Conservation (phyloP, 2,113 vertebrate genomes). For the Silurus glanis region DNA sequence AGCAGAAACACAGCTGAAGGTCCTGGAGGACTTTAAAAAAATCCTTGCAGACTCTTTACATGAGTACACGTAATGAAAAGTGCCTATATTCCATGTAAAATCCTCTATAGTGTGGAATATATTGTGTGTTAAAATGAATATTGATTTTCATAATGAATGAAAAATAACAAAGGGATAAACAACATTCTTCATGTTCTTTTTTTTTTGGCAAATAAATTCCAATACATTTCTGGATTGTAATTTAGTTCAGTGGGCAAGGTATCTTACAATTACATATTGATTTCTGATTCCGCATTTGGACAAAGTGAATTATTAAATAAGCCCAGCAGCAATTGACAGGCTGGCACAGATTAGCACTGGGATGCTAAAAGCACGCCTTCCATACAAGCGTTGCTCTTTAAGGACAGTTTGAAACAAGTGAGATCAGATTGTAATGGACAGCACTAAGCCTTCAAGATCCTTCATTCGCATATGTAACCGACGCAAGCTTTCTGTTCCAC, state of each 20-base stretch:
- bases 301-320: slow-evolving; percentile 37
- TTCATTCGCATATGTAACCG: slow-evolving; percentile 21
- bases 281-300: slow-evolving; percentile 41
- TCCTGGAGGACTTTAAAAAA: slow-evolving; percentile 40
- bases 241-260: slow-evolving; percentile 18
- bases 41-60: neutral
- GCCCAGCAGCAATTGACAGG: slow-evolving; percentile 9
- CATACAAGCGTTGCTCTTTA: neutral
- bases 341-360: neutral
- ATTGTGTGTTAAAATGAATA: neutral
- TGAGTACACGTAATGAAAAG: slow-evolving; percentile 34
- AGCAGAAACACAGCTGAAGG: slow-evolving; percentile 9
- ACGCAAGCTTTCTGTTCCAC: neutral
- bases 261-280: slow-evolving; percentile 36
- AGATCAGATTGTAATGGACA: slow-evolving; percentile 30
- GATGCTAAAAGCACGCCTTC: neutral
- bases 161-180: neutral
- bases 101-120: neutral
- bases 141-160: neutral
- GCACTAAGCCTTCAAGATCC: slow-evolving; percentile 11
- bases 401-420: slow-evolving; percentile 1
- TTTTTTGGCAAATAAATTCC: slow-evolving; percentile 1
- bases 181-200: neutral
- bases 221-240: slow-evolving; percentile 1
- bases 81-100: slow-evolving; percentile 24